Evolutionary conservation across 2,888 invertebrate species (phyloP).

Genomic region (Ernsta delagoae): DNA sequence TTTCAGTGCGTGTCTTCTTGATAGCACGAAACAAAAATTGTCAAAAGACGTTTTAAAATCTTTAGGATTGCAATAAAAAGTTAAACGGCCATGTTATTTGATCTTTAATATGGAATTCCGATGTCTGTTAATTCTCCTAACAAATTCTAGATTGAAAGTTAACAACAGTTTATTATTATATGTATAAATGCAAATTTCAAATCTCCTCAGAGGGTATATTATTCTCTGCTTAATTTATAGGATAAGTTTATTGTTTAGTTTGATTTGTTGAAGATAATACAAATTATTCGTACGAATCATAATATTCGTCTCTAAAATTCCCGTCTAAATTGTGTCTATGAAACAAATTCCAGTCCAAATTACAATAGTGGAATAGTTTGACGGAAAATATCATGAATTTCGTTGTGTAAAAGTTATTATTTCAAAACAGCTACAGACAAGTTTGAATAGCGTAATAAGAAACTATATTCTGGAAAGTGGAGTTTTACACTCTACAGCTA

Average conservation of each 20-base stretch:
- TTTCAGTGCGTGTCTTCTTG: too few relatives aligned
- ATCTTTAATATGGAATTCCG: too few relatives aligned
- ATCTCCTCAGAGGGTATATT: too few relatives aligned
- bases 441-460: conserved; percentile 5
- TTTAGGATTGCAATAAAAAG: too few relatives aligned
- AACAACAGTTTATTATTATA: too few relatives aligned
- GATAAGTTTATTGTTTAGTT: neutral
- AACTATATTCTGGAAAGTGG: neutral
- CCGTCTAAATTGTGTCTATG: neutral
- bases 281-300: neutral
- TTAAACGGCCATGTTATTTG: too few relatives aligned
- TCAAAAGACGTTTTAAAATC: too few relatives aligned
- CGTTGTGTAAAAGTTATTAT: neutral
- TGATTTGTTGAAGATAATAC: neutral
- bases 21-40: too few relatives aligned
- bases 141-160: too few relatives aligned
- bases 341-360: neutral
- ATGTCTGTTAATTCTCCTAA: too few relatives aligned
- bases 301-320: neutral
- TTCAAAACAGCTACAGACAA: neutral
- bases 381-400: neutral
- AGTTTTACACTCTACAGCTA: conserved; percentile 5
- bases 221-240: too few relatives aligned
- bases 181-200: too few relatives aligned
- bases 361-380: conserved; percentile 3